phyloP scores from a whole-genome alignment of 2,113 vertebrate genomes.

The Scomber scombrus region DNA sequence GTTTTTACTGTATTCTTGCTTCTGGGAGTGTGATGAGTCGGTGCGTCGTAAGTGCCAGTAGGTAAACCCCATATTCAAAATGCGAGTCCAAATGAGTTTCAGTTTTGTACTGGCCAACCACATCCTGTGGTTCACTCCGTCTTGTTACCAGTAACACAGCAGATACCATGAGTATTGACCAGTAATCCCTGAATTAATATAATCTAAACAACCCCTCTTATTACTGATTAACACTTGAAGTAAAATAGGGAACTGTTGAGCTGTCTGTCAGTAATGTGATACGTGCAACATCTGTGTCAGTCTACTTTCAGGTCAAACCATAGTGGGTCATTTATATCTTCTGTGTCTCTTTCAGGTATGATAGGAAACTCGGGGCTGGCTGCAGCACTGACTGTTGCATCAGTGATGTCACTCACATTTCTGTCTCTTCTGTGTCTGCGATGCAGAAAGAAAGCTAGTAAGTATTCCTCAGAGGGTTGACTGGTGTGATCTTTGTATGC shows the following conservation, averaged over 20 bases:
- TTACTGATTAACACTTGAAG: neutral
- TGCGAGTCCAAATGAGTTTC: neutral
- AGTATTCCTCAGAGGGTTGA: conserved; percentile 16
- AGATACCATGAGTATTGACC: conserved; percentile 30
- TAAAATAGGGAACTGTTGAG: neutral
- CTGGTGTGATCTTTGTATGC: too few relatives aligned
- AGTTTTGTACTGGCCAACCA: conserved; percentile 61
- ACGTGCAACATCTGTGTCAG: neutral
- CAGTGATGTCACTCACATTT: conserved; percentile 47
- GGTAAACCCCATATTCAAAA: neutral
- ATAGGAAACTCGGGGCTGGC: conserved; percentile 31
- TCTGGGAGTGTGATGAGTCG: neutral
- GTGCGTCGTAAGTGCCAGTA: neutral
- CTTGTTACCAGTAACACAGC: conserved; percentile 16
- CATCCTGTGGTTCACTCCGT: conserved; percentile 60
- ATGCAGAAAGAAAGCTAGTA: conserved; percentile 73
- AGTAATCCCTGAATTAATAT: neutral
- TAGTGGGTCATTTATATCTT: neutral
- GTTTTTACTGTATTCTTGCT: neutral
- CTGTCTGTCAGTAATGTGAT: neutral
- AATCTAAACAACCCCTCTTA: neutral
- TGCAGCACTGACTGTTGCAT: conserved; percentile 37
- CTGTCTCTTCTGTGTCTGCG: conserved; percentile 65
- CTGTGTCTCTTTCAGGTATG: conserved; percentile 59
- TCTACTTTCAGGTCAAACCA: neutral